Evolutionary conservation across 2,888 invertebrate species (phyloP), one percentile per base, ranked within the genome.

Genomic region (Drosophila rubida): DNA sequence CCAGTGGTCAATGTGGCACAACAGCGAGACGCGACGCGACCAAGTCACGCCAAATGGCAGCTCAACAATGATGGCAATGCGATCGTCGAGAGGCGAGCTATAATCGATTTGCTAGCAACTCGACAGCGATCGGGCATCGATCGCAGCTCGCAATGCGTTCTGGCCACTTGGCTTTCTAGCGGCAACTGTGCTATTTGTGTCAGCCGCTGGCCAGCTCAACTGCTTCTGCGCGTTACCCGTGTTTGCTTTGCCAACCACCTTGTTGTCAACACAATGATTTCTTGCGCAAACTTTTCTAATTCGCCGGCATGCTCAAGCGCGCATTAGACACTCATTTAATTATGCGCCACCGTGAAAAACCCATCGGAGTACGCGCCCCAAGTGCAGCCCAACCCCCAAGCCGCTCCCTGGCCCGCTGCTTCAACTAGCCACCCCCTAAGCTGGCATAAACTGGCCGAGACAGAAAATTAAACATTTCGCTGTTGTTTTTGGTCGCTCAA

Each of bases 41-140:
- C 32, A 55, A 13, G n/a, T 44, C 42, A 27, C 22, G 51, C 5
- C 27, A 37, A 37, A 16, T 22, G 22, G 41, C 32, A 42, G 35
- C n/a, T 42, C 32, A 55, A 55, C 59, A 14, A 37, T 37, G 45
- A 55, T 60, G 74, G 57, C 65, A 68, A 67, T 73, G 55, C 27
- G 41, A 57, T 77, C 65, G 19, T 46, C 11, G 14, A 4, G 32
- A n/a, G 16, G 8, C 58, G 32, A 22, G 78, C 78, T 82, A 82
- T 82, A 82, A 82, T 82, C 82, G 82, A 82, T 82, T 82, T 75
- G 80, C 71, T 81, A 85, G 32, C 11, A 37, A 11, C 22, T 50
- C 49, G 13, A 14, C 32, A 54, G 44, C 42, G 22, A 23, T 49
- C 14, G 37, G 51, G 55, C 50, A 78, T 73, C 75, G 62, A 69